Percentiles rank a stretch among this genome's conserved stretches.
Conservation (phyloP, 1,140 invertebrate genomes). For the Zaprionus lachaisei region DNA sequence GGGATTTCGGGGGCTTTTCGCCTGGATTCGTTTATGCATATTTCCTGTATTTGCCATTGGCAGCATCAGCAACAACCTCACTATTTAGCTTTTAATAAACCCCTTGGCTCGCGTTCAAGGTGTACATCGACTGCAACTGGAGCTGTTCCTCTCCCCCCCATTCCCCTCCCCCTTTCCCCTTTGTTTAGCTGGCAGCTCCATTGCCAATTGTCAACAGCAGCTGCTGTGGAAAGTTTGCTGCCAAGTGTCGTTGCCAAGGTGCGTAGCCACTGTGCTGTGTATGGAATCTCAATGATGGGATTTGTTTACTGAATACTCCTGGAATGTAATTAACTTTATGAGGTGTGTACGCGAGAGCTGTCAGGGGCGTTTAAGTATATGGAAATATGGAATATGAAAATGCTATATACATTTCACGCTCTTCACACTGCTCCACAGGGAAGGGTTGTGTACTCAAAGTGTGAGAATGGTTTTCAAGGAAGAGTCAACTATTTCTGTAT, state of each 20-base stretch:
- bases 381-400: slow-evolving; percentile 8
- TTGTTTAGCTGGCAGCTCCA: background rate
- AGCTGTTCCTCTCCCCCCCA: background rate
- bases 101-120: slow-evolving; percentile 33
- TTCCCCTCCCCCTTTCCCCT: background rate
- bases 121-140: slow-evolving; percentile 23
- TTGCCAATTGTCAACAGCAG: slow-evolving; percentile 69
- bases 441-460: background rate
- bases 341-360: slow-evolving; percentile 44
- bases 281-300: slow-evolving; percentile 41
- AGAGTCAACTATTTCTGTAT: background rate
- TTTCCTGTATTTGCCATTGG: slow-evolving; percentile 68
- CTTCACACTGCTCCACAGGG: background rate
- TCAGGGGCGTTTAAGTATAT: slow-evolving; percentile 28
- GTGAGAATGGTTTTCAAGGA: background rate
- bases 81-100: slow-evolving; percentile 78
- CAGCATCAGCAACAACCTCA: slow-evolving; percentile 51
- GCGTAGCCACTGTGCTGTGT: slow-evolving; percentile 6
- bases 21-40: slow-evolving; percentile 57
- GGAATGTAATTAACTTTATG: slow-evolving; percentile 71
- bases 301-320: slow-evolving; percentile 46
- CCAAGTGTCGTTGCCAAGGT: slow-evolving; percentile 41
- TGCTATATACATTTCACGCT: background rate
- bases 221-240: slow-evolving; percentile 40
- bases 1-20: slow-evolving; percentile 3